Percentiles rank a stretch among this genome's conserved stretches.
Conservation (phyloP, 1,140 invertebrate genomes). For the Cyclargus thomasi region DNA sequence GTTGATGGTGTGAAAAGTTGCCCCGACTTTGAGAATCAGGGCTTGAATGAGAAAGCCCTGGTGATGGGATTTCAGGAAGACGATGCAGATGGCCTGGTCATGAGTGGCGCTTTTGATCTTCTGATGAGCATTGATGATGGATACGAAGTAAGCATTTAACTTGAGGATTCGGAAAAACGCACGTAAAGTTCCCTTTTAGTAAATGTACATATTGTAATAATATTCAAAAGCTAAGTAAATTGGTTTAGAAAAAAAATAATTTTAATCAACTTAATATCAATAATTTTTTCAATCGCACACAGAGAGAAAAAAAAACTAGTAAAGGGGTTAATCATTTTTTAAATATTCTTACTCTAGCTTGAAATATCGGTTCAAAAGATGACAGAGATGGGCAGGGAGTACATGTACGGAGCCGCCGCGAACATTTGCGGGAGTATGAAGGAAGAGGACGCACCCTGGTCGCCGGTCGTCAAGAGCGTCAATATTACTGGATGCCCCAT, state of each 20-base stretch:
- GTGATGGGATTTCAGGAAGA: conserved; percentile 16
- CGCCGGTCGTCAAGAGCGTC: conserved; percentile 37
- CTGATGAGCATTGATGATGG: conserved; percentile 24
- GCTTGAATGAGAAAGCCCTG: conserved; percentile 21
- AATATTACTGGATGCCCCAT: conserved; percentile 48
- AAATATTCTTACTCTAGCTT: conserved; percentile 34
- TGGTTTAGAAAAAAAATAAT: too few species aligned
- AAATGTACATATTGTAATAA: too few species aligned
- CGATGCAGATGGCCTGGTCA: conserved; percentile 17
- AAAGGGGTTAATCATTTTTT: not conserved
- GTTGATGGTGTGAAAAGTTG: conserved; percentile 26
- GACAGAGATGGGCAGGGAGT: conserved; percentile 43
- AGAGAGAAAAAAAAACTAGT: too few species aligned
- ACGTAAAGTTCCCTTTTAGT: too few species aligned
- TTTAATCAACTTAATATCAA: too few species aligned
- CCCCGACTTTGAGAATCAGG: conserved; percentile 26
- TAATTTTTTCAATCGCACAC: too few species aligned
- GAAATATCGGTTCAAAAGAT: conserved; percentile 47
- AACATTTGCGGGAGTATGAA: conserved; percentile 47
- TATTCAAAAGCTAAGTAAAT: too few species aligned
- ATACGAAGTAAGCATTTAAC: conserved; percentile 25
- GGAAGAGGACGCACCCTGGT: conserved; percentile 52
- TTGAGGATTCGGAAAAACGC: too few species aligned
- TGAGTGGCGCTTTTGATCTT: conserved; percentile 25
- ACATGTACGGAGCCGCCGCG: conserved; percentile 36